Base-by-base conservation (phyloP, 2,113 vertebrate species). In the Halcyon senegalensis region DNA sequence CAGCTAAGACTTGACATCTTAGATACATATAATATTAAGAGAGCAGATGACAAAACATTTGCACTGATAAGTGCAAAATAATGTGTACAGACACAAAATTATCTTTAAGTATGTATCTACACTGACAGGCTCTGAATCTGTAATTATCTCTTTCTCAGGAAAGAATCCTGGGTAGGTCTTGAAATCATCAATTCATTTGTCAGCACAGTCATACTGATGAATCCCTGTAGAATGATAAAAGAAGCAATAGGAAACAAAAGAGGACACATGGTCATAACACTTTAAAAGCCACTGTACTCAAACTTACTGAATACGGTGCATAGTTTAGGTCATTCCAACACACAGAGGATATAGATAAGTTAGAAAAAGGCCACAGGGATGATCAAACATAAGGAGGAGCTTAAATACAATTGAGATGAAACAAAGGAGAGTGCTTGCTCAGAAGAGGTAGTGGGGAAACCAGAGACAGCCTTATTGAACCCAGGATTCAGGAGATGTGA, bases 31-130 rank as follows among this genome's bases (percentile, higher is more conserved):
- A 83, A 41, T n/a, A 64, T 62, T 60, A 87, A 90, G 37, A 25
- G 33, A 89, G 41, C 13, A 81, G 76, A 63, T 70, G 79, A 92
- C 79, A 94, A 90, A 97, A 88, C 59, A 19, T 64, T 95, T 87
- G 43, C 35, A 28, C 37, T 82, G 60, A 16, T 59, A 94, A 91
- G 28, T 72, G 69, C 31, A 89, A 96, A 94, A 70, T 75, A 89
- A 84, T 21, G 25, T 44, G 17, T 63, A 81, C 39, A 24, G 41
- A 37, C 59, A 74, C 50, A 80, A 79, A 93, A 67, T 63, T 92
- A 70, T 44, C 30, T 77, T 53, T 69, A 82, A 92, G 50, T 62
- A 55, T 55, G 11, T 62, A 70, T 50, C 76, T 67, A 60, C 58
- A 84, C 41, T 46, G 89, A 77, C 79, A 92, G 68, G 4, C 37